Evolutionary conservation across 2,888 invertebrate species (phyloP).

Genomic region (Troides aeacus): DNA sequence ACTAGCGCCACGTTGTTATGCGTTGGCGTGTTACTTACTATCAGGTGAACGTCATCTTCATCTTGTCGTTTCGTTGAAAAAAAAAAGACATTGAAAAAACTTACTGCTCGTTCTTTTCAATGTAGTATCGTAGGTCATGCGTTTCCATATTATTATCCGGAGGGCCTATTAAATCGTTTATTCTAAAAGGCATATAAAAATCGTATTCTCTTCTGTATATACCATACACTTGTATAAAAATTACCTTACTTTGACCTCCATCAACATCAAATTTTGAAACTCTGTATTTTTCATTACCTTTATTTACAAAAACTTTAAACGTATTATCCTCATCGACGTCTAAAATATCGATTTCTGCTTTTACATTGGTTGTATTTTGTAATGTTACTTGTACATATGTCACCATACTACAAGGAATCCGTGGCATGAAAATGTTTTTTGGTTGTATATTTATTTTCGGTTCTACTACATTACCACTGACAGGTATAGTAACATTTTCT

Average conservation of each 20-base stretch:
- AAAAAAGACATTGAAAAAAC: conserved; percentile 30
- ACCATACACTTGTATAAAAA: conserved; percentile 64
- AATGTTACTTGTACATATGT: conserved; percentile 64
- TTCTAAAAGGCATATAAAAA: conserved; percentile 79
- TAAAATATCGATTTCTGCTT: conserved; percentile 53
- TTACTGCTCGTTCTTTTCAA: conserved; percentile 59
- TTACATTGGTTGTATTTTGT: conserved; percentile 57
- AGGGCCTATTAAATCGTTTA: conserved; percentile 81
- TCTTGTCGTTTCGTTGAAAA: too few species aligned
- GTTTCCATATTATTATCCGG: conserved; percentile 54
- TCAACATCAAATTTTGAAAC: conserved; percentile 55
- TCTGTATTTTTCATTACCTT: conserved; percentile 62
- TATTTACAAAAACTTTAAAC: conserved; percentile 58
- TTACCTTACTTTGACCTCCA: conserved; percentile 59
- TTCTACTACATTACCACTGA: conserved; percentile 72
- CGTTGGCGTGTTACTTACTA: too few species aligned
- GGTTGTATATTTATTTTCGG: conserved; percentile 76
- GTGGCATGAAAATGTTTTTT: conserved; percentile 68
- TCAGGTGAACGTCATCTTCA: too few species aligned
- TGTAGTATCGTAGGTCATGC: conserved; percentile 60
- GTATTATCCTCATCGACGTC: conserved; percentile 62
- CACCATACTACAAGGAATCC: conserved; percentile 67
- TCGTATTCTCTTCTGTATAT: conserved; percentile 73
- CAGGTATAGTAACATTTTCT: conserved; percentile 62
- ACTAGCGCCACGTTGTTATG: too few species aligned